Evolutionary conservation across 1,140 invertebrate species (phyloP).

Genomic region (Cepaea nemoralis): DNA sequence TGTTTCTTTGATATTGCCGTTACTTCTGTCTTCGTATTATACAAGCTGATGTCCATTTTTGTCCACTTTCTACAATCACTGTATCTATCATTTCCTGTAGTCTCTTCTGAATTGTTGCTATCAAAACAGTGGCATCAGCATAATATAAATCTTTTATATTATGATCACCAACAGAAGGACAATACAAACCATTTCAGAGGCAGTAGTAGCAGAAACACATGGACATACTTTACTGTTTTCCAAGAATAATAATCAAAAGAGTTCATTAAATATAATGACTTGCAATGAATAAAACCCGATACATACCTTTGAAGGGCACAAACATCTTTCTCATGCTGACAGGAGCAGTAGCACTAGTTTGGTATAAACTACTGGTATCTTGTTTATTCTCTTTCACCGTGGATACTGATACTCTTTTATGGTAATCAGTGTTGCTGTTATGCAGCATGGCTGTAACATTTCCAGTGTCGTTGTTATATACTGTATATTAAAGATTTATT

Average conservation of each 20-base stretch:
- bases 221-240: too few species aligned
- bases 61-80: too few species aligned
- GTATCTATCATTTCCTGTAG: too few species aligned
- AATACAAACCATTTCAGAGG: neutral
- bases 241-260: neutral
- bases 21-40: too few species aligned
- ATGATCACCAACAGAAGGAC: neutral
- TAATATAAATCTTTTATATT: too few species aligned
- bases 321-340: constrained; percentile 77
- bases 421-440: neutral
- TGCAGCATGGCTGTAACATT: neutral
- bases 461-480: too few species aligned
- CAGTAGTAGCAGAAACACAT: neutral
- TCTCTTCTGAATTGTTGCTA: too few species aligned
- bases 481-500: too few species aligned
- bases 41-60: too few species aligned
- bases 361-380: neutral
- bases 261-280: neutral
- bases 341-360: constrained; percentile 16
- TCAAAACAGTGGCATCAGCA: too few species aligned
- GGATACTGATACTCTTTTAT: neutral
- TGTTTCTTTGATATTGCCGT: too few species aligned
- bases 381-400: neutral
- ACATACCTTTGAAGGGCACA: constrained; percentile 75
- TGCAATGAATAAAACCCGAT: neutral